Evolutionary conservation across 2,797 vertebrate species (phyloP).

Genomic region (Leptoclinus maculatus): DNA sequence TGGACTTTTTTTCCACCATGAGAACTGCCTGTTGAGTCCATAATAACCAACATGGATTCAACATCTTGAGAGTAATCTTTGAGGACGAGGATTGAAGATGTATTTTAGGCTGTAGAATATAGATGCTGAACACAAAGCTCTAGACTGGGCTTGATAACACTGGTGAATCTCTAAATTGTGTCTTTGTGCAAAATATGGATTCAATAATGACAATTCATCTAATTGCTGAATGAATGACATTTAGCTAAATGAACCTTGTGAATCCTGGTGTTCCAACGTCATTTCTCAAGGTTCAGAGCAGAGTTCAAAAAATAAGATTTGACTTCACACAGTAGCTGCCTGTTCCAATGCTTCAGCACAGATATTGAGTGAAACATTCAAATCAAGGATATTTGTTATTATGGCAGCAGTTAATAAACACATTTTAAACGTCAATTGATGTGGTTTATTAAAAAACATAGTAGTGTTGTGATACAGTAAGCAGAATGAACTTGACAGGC

Average conservation of each 20-base stretch:
- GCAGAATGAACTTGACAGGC: conserved; percentile 14
- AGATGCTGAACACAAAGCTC: not conserved
- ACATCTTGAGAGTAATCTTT: not conserved
- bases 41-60: not conserved
- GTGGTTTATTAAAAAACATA: conserved; percentile 34
- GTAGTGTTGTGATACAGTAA: not conserved
- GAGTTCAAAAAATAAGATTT: not conserved
- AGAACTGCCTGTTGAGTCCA: not conserved
- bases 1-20: not conserved
- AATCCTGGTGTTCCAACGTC: not conserved
- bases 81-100: not conserved
- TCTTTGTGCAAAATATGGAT: not conserved
- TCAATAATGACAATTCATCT: not conserved
- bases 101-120: not conserved
- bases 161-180: not conserved
- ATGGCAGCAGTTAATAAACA: conserved; percentile 14
- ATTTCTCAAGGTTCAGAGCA: not conserved
- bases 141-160: not conserved
- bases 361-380: not conserved
- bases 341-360: not conserved
- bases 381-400: not conserved
- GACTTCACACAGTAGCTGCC: not conserved
- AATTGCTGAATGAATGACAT: not conserved
- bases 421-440: conserved; percentile 24
- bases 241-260: not conserved